Conservation (phyloP, 64 coral and sea anemone species). For the Hydrozoanthus tunicans region DNA sequence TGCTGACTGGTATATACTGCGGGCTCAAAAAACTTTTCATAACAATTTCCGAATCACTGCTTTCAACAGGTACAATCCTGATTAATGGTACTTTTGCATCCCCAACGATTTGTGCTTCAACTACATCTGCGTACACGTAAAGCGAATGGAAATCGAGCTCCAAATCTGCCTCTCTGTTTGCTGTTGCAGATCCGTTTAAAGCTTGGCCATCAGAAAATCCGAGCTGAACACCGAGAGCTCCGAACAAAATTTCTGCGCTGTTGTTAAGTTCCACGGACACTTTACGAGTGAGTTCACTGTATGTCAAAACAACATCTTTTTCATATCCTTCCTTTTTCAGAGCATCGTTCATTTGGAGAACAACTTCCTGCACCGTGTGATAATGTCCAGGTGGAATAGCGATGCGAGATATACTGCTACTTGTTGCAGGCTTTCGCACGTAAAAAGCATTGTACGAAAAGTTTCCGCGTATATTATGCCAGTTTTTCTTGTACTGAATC, state of each 20-base stretch:
- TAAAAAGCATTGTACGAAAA: constrained; percentile 38
- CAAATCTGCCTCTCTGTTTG: constrained; percentile 5
- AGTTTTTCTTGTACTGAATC: constrained; percentile 34
- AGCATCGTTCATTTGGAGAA: constrained; percentile 31
- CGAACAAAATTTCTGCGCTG: constrained; percentile 15
- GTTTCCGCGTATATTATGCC: constrained; percentile 8
- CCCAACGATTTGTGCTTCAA: constrained; percentile 19
- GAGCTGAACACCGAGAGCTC: constrained; percentile 9
- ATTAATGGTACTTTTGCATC: constrained; percentile 35
- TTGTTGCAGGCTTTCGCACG: constrained; percentile 18
- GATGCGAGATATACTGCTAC: background rate
- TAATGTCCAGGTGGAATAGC: constrained; percentile 44
- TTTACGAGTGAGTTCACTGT: constrained; percentile 26
- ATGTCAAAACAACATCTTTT: constrained; percentile 15
- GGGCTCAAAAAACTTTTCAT: constrained; percentile 42
- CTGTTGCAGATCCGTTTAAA: constrained; percentile 23
- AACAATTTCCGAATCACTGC: constrained; percentile 38
- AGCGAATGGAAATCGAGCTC: constrained; percentile 35
- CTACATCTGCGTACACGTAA: constrained; percentile 34
- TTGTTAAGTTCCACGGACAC: constrained; percentile 20
- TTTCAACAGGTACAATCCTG: constrained; percentile 49
- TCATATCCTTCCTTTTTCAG: background rate
- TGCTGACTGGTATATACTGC: constrained; percentile 40
- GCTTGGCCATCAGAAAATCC: constrained; percentile 33
- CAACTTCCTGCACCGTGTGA: constrained; percentile 12